Evolutionary conservation across 2,888 invertebrate species (phyloP), one percentile per base, ranked within the genome.

Genomic region (Metopia argyrocephala): DNA sequence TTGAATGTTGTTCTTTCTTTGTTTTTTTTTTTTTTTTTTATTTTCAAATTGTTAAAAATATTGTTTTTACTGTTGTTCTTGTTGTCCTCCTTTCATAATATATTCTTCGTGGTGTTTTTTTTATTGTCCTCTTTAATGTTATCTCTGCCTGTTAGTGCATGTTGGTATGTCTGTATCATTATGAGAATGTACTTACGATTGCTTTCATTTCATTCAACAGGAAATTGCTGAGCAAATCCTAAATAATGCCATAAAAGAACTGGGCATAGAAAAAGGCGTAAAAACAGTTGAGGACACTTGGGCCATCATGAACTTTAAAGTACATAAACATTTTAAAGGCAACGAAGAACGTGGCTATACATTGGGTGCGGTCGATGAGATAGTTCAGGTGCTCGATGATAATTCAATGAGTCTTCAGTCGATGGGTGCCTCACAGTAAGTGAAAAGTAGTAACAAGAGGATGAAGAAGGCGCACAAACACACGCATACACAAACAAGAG

Each of bases 401-500:
- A 96, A 97, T 87, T 93, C 95, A 73, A 95, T 98, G 94, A 95
- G 95, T 86, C 91, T 98, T 68, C 97, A 97, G 91, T 96, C 96
- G 84, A 97, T 98, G 96, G 95, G 95, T 0, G 95, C 95, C 0
- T 96, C 96, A 2, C 95, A 95, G 93, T 94, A 83, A 91, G 92
- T 85, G 56, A 7, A 73, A 15, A 61, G 56, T 48, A 66, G 1
- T 25, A 74, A 9, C 18, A 59, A 62, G 18, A 12, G 31, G 31
- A 31, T 9, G 31, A 31, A 12, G 31, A 31, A 25, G 6, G 7
- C 6, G 52, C 50, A 23, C 23, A 76, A 48, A 50, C 25, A n/a
- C 31, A 56, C n/a, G 9, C 15, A 38, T n/a, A n/a, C n/a, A n/a
- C n/a, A n/a, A n/a, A n/a, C n/a, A n/a, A n/a, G n/a, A n/a, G n/a